Conservation (phyloP, 2,888 invertebrate genomes). For the Ornithoptera alexandrae region DNA sequence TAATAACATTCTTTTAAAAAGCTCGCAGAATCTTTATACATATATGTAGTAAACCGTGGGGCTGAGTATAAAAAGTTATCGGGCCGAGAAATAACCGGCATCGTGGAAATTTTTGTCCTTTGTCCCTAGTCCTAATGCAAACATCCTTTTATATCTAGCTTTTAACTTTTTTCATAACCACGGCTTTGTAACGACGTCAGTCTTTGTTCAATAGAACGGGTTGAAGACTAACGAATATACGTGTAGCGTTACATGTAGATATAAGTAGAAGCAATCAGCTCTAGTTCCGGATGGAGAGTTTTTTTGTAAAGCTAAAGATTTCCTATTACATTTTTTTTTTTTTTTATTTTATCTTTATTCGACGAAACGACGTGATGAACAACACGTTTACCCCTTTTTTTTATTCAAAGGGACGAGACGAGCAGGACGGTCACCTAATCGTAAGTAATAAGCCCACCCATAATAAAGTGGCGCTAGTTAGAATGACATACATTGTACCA, state of each 20-base stretch:
- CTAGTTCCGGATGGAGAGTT: slow-evolving; percentile 8
- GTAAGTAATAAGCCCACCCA: too few relatives aligned
- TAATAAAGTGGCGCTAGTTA: too few relatives aligned
- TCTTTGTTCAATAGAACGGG: slow-evolving; percentile 27
- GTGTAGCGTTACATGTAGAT: slow-evolving; percentile 4
- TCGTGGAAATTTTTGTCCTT: slow-evolving; percentile 25
- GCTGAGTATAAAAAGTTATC: slow-evolving; percentile 13
- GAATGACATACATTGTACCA: too few relatives aligned
- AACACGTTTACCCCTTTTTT: too few relatives aligned
- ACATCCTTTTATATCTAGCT: slow-evolving; percentile 24
- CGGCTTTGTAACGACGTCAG: slow-evolving; percentile 26
- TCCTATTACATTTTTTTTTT: neutral
- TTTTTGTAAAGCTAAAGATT: slow-evolving; percentile 1
- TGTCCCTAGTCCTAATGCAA: slow-evolving; percentile 27
- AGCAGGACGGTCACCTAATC: too few relatives aligned
- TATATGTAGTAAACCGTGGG: neutral
- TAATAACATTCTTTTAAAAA: neutral
- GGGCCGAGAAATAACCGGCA: slow-evolving; percentile 8
- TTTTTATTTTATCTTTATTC: too few relatives aligned
- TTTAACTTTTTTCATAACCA: slow-evolving; percentile 29
- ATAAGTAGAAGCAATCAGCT: slow-evolving; percentile 13
- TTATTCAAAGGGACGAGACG: too few relatives aligned
- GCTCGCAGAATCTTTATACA: neutral
- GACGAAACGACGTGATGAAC: too few relatives aligned
- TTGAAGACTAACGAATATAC: slow-evolving; percentile 15